A percentile compares a stretch with the other conserved stretches of the same genome.
Evolutionary conservation across 1,140 invertebrate species (phyloP).

Genomic region (Triops longicaudatus): DNA sequence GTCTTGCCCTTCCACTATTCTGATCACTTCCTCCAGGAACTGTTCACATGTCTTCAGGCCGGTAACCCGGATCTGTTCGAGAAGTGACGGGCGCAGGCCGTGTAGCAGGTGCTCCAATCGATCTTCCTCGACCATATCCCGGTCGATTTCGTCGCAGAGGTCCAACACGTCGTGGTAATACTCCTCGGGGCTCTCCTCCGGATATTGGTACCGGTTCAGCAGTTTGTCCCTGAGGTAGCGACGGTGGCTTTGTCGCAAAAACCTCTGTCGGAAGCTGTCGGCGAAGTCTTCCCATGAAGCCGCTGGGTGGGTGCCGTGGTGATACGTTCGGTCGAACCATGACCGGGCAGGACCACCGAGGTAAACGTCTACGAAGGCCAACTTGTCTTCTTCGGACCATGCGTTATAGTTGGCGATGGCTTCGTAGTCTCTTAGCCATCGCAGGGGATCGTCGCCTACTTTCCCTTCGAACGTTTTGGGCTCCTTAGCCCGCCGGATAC

Average conservation of each 20-base stretch:
- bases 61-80: neutral
- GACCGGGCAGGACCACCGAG: neutral
- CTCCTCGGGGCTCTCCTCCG: neutral
- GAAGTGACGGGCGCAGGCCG: neutral
- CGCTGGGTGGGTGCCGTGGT: neutral
- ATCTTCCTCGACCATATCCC: neutral
- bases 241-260: neutral
- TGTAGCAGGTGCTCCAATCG: neutral
- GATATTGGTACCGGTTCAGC: neutral
- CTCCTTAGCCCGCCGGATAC: neutral
- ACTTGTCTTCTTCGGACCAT: neutral
- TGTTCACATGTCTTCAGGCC: neutral
- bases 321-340: neutral
- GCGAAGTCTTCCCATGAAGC: neutral
- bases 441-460: neutral
- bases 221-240: neutral
- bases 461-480: neutral
- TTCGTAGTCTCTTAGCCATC: neutral
- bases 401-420: neutral
- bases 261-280: neutral
- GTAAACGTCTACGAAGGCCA: neutral
- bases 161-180: neutral
- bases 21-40: neutral
- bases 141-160: neutral
- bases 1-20: no score